phyloP scores from a whole-genome alignment of 1,140 invertebrate species.

The Eciton burchellii region DNA sequence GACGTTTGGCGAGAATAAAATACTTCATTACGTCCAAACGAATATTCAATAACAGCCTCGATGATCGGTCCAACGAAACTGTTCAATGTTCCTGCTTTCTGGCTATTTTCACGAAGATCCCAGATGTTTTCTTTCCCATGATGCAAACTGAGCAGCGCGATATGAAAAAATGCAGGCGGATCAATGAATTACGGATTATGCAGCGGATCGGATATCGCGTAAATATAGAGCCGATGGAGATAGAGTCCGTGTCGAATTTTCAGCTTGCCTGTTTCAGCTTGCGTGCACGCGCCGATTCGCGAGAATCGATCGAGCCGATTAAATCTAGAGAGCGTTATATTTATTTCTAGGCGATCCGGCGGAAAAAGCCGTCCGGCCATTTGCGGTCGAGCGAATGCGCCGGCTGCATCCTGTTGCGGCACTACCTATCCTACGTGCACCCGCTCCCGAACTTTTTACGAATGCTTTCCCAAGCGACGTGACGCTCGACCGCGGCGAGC shows the following conservation, averaged over 20 bases:
- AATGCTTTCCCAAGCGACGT: slow-evolving; percentile 26
- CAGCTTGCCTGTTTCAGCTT: slow-evolving; percentile 24
- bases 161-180: too few relatives aligned
- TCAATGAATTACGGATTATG: slow-evolving; percentile 31
- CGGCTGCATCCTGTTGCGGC: slow-evolving; percentile 69
- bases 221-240: neutral
- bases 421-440: slow-evolving; percentile 42
- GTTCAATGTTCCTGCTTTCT: too few relatives aligned
- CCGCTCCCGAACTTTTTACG: slow-evolving; percentile 36
- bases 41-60: too few relatives aligned
- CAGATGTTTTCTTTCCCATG: too few relatives aligned
- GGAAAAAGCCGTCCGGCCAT: slow-evolving; percentile 73
- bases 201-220: neutral
- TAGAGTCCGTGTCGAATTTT: slow-evolving; percentile 21
- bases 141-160: too few relatives aligned
- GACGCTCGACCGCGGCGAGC: slow-evolving; percentile 14
- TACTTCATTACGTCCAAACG: too few relatives aligned
- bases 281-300: slow-evolving; percentile 4
- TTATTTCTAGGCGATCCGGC: slow-evolving; percentile 73
- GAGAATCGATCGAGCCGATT: slow-evolving; percentile 66
- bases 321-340: slow-evolving; percentile 75
- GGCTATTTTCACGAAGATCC: too few relatives aligned
- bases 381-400: slow-evolving; percentile 61
- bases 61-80: too few relatives aligned
- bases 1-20: too few relatives aligned